phyloP scores from a whole-genome alignment of 2,888 invertebrate species.

The Acleris holmiana region DNA sequence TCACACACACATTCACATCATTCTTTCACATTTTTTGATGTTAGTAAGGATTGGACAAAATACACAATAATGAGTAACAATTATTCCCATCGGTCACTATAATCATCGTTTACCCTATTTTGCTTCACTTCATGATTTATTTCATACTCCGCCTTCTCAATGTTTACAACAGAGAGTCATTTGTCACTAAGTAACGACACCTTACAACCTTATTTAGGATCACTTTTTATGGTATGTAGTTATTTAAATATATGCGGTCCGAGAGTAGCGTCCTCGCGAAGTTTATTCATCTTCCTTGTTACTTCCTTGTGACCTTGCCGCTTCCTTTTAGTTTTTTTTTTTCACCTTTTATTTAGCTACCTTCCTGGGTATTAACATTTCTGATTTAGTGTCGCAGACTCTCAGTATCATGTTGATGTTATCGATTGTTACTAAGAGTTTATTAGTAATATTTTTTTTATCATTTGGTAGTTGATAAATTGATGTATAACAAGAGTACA shows the following conservation, averaged over 20 bases:
- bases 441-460: neutral
- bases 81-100: neutral
- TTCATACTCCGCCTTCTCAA: neutral
- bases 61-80: neutral
- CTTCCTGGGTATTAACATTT: conserved; percentile 3
- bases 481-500: neutral
- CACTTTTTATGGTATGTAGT: conserved; percentile 4
- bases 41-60: too few relatives aligned
- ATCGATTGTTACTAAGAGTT: too few relatives aligned
- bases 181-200: too few relatives aligned
- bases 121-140: neutral
- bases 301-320: conserved; percentile 33
- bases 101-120: neutral
- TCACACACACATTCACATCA: too few relatives aligned
- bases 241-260: conserved; percentile 14
- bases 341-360: conserved; percentile 1
- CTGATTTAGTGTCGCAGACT: too few relatives aligned
- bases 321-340: conserved; percentile 26
- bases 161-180: neutral
- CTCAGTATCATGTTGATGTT: too few relatives aligned
- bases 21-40: too few relatives aligned
- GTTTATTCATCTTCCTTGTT: conserved; percentile 24
- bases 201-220: conserved; percentile 10
- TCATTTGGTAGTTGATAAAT: neutral
- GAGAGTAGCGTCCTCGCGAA: conserved; percentile 25